Percentiles rank a stretch among this genome's conserved stretches.
These are phyloP conservation scores for Erynnis tages DNA, from an alignment of 2,888 invertebrate genomes.

Conservation along the genomic window DNA sequence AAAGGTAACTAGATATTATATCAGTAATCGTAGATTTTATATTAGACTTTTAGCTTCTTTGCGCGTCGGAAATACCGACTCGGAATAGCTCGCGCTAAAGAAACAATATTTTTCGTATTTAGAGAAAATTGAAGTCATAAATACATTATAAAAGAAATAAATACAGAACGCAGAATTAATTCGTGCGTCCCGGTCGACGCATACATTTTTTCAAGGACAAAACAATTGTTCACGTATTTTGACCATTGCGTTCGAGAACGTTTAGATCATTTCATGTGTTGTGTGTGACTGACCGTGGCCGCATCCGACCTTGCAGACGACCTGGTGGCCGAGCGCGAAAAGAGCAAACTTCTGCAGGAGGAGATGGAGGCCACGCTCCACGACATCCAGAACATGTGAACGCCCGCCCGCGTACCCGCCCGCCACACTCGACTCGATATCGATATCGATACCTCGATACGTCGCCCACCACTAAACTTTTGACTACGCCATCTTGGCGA, in stretches of 20 bases:
- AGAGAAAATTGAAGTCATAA: background rate
- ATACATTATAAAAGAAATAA: background rate
- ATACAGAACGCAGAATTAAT: background rate
- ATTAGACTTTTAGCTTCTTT: too few species aligned
- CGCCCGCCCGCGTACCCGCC: slow-evolving; percentile 45
- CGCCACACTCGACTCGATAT: slow-evolving; percentile 44
- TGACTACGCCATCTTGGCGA: background rate
- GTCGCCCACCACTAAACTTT: slow-evolving; percentile 30
- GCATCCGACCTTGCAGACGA: slow-evolving; percentile 90
- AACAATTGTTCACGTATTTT: too few species aligned
- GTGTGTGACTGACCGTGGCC: slow-evolving; percentile 73
- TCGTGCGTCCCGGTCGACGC: too few species aligned
- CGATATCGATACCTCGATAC: slow-evolving; percentile 31
- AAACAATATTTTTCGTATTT: background rate
- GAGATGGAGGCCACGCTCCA: slow-evolving; percentile 99
- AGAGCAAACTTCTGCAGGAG: slow-evolving; percentile 97
- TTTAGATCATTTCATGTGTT: slow-evolving; percentile 51
- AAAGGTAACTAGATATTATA: too few species aligned
- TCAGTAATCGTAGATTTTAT: too few species aligned
- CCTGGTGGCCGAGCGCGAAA: slow-evolving; percentile 95
- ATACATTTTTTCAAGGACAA: too few species aligned
- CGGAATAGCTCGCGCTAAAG: too few species aligned
- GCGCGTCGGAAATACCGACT: too few species aligned
- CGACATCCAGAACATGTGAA: slow-evolving; percentile 99
- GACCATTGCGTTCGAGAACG: slow-evolving; percentile 34